A percentile compares a stretch with the other conserved stretches of the same genome.
These are phyloP conservation scores for Irena cyanogastra DNA, from an alignment of 2,113 vertebrate species.

Conservation along the genomic window DNA sequence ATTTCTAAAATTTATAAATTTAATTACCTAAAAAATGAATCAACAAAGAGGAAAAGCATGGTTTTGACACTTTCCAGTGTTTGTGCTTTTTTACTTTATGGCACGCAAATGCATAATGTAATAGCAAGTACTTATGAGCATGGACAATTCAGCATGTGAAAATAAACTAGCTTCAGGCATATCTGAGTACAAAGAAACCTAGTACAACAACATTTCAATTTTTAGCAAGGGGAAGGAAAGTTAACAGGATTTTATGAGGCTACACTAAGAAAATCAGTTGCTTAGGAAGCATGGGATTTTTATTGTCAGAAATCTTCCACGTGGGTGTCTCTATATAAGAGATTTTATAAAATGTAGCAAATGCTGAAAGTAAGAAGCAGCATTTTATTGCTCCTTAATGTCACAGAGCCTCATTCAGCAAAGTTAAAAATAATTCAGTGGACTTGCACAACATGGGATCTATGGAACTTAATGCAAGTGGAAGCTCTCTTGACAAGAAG, in stretches of 20 bases:
- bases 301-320: neutral
- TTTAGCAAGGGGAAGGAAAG: neutral
- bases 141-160: conserved; percentile 24
- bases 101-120: neutral
- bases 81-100: neutral
- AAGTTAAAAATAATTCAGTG: neutral
- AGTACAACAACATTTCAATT: neutral
- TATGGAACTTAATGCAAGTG: neutral
- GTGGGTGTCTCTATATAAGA: neutral
- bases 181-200: neutral
- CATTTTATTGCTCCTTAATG: neutral
- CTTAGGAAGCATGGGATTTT: conserved; percentile 28
- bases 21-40: neutral
- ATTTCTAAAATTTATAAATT: neutral
- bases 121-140: neutral
- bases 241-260: conserved; percentile 40
- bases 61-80: neutral
- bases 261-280: conserved; percentile 5
- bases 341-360: neutral
- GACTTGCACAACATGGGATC: neutral
- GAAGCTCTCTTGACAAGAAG: neutral
- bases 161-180: conserved; percentile 18
- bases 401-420: neutral
- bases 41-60: neutral
- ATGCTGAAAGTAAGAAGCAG: neutral